Conservation (phyloP, 2,113 vertebrate species). For the Hyla sarda region DNA sequence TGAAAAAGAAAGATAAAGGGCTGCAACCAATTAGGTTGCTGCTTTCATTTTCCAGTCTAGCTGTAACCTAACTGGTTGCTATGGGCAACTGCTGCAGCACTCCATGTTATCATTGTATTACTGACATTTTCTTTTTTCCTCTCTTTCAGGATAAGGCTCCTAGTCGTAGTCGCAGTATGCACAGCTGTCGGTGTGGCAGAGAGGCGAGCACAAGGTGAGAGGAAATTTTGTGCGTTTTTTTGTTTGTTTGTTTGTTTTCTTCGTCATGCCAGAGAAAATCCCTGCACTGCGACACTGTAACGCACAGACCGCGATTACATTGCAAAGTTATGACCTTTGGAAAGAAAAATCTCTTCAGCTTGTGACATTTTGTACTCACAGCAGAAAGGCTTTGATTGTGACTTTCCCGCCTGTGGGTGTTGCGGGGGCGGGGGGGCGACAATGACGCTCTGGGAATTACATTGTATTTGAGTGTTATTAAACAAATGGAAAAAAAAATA, state of each 20-base stretch:
- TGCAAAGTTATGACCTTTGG: constrained; percentile 76
- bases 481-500: constrained; percentile 66
- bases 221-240: not conserved
- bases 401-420: constrained; percentile 75
- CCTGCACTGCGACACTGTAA: not conserved
- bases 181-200: constrained; percentile 77
- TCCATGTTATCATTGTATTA: not conserved
- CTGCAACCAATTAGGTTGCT: not conserved
- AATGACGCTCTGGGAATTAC: constrained; percentile 71
- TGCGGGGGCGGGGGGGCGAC: constrained; percentile 73
- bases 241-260: no score
- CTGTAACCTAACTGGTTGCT: not conserved
- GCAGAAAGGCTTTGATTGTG: constrained; percentile 77
- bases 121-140: constrained; percentile 33
- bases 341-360: constrained; percentile 70
- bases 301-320: constrained; percentile 62
- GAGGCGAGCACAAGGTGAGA: constrained; percentile 80
- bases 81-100: not conserved
- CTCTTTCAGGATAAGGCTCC: constrained; percentile 83
- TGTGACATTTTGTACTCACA: constrained; percentile 75
- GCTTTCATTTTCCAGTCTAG: not conserved
- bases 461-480: constrained; percentile 62
- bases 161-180: constrained; percentile 88
- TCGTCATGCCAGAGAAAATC: no score
- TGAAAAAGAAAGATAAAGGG: not conserved